phyloP scores from a whole-genome alignment of 2,888 invertebrate genomes.

The Aplocera efformata region DNA sequence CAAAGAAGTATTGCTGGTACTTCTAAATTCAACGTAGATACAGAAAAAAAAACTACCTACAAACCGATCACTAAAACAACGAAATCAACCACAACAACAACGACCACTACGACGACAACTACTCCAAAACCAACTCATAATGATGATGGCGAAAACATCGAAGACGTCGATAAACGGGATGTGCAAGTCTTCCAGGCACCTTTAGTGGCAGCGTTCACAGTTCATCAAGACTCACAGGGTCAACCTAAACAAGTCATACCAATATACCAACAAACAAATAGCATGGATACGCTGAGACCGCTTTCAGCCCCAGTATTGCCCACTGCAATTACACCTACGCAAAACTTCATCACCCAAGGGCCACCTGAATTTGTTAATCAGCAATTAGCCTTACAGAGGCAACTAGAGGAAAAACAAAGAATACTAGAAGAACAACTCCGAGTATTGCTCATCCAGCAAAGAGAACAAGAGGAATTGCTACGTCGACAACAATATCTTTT shows the following conservation, averaged over 20 bases:
- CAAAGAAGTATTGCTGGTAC: constrained; percentile 64
- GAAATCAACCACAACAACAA: constrained; percentile 61
- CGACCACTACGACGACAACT: constrained; percentile 79
- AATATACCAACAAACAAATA: constrained; percentile 78
- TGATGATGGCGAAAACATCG: constrained; percentile 83
- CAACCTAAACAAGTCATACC: constrained; percentile 90
- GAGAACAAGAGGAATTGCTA: constrained; percentile 85
- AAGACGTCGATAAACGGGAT: constrained; percentile 83
- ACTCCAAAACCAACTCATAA: constrained; percentile 85
- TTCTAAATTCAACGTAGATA: constrained; percentile 42
- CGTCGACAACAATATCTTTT: constrained; percentile 83
- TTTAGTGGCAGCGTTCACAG: constrained; percentile 90
- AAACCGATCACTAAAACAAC: constrained; percentile 35
- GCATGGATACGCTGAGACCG: constrained; percentile 38
- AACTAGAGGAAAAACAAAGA: constrained; percentile 84
- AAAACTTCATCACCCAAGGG: constrained; percentile 28
- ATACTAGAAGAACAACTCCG: constrained; percentile 85
- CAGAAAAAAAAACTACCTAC: constrained; percentile 38
- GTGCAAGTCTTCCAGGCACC: constrained; percentile 92
- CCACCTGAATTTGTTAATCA: constrained; percentile 56
- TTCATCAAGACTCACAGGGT: constrained; percentile 89
- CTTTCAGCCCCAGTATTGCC: constrained; percentile 36
- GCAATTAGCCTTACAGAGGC: constrained; percentile 63
- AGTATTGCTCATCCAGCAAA: constrained; percentile 83
- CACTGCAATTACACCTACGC: constrained; percentile 35